A percentile compares a stretch with the other conserved stretches of the same genome.
Evolutionary conservation across 64 coral and sea anemone genomes (phyloP).

Genomic region (Porites lutea): DNA sequence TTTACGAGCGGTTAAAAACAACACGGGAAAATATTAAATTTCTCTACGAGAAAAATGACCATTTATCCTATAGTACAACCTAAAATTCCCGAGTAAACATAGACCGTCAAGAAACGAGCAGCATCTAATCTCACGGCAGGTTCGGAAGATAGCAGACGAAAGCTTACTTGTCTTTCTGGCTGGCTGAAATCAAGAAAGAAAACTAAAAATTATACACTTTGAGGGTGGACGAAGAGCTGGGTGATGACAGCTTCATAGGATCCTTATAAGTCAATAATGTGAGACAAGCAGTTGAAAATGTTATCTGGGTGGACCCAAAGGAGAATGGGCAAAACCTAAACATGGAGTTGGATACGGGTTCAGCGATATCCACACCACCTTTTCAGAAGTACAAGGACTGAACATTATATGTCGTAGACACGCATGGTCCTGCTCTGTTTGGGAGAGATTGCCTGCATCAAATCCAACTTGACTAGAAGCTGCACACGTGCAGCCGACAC

Average conservation of each 20-base stretch:
- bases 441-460: constrained; percentile 17
- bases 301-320: neutral
- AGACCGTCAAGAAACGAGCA: too few species aligned
- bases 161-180: too few species aligned
- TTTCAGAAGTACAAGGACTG: neutral
- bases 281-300: neutral
- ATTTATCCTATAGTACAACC: too few species aligned
- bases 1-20: too few species aligned
- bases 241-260: neutral
- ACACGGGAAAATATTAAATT: too few species aligned
- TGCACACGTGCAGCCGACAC: neutral
- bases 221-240: neutral
- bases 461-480: constrained; percentile 7
- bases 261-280: constrained; percentile 3
- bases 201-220: neutral
- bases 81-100: too few species aligned
- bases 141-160: too few species aligned
- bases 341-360: constrained; percentile 32
- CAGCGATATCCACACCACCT: constrained; percentile 10
- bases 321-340: neutral
- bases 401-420: constrained; percentile 16
- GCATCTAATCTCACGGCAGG: too few species aligned
- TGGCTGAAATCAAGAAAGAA: too few species aligned
- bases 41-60: too few species aligned
- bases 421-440: neutral